These are phyloP conservation scores for Sebastes diploproa DNA, from an alignment of 2,797 vertebrate species.

Conservation along the genomic window DNA sequence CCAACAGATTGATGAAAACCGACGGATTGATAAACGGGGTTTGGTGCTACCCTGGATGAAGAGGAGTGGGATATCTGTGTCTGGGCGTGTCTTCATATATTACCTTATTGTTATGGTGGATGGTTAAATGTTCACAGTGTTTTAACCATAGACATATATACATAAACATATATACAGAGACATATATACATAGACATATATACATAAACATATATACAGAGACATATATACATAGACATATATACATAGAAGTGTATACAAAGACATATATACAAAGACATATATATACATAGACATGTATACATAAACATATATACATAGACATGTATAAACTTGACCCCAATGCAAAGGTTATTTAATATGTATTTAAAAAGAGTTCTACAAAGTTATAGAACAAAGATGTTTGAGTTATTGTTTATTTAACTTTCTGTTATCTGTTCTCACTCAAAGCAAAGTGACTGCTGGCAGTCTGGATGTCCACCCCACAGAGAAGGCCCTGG, in stretches of 20 bases:
- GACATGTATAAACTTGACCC: too few species aligned
- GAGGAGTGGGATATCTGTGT: neutral
- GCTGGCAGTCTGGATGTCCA: conserved; percentile 94
- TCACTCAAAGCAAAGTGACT: conserved; percentile 88
- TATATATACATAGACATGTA: too few species aligned
- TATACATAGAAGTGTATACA: too few species aligned
- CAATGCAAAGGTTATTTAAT: too few species aligned
- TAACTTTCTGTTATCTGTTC: neutral
- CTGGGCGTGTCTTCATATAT: conserved; percentile 40
- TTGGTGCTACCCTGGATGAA: neutral
- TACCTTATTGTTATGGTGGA: neutral
- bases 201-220: too few species aligned
- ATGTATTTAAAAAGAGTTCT: neutral
- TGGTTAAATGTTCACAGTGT: neutral
- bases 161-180: too few species aligned
- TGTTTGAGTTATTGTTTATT: neutral
- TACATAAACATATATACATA: too few species aligned
- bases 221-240: rapidly evolving
- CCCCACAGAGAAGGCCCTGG: conserved; percentile 94
- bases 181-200: too few species aligned
- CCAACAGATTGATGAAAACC: neutral
- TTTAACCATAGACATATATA: too few species aligned
- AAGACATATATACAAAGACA: rapidly evolving
- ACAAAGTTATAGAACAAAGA: neutral
- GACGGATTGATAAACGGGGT: neutral